phyloP scores from a whole-genome alignment of 2,113 vertebrate genomes.

The Pterocles gutturalis region DNA sequence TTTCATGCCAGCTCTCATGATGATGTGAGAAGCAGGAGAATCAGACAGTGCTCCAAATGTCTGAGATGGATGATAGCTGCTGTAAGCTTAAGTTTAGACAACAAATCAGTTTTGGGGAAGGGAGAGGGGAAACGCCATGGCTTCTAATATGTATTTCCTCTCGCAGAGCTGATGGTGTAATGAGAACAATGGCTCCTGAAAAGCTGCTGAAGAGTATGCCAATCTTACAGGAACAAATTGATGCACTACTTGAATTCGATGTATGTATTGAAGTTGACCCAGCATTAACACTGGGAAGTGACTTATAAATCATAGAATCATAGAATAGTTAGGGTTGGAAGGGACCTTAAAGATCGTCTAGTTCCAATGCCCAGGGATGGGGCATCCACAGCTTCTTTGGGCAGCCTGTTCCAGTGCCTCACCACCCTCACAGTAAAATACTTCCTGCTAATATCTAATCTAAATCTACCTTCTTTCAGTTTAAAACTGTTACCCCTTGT shows the following conservation, averaged over 20 bases:
- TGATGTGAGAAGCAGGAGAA: neutral
- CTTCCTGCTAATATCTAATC: too few species aligned
- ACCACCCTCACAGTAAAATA: too few species aligned
- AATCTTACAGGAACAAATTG: slow-evolving; percentile 94
- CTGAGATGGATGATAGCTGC: neutral
- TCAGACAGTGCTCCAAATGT: neutral
- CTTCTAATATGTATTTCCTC: slow-evolving; percentile 13
- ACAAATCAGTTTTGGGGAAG: neutral
- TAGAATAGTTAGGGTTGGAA: too few species aligned
- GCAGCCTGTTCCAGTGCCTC: too few species aligned
- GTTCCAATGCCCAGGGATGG: too few species aligned
- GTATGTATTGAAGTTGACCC: slow-evolving; percentile 79
- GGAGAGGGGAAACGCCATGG: neutral
- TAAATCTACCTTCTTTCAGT: too few species aligned
- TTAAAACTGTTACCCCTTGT: too few species aligned
- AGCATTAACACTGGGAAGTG: neutral
- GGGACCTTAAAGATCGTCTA: too few species aligned
- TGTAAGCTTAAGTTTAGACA: neutral
- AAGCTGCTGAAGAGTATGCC: slow-evolving; percentile 98
- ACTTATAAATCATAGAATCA: neutral
- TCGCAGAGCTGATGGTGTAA: slow-evolving; percentile 92
- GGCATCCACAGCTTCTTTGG: too few species aligned
- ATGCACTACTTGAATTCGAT: slow-evolving; percentile 95
- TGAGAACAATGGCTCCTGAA: slow-evolving; percentile 96
- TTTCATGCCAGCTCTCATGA: neutral